These are phyloP conservation scores for Lethenteron camtschaticum DNA, from an alignment of 2,113 vertebrate genomes.

Conservation along the genomic window DNA sequence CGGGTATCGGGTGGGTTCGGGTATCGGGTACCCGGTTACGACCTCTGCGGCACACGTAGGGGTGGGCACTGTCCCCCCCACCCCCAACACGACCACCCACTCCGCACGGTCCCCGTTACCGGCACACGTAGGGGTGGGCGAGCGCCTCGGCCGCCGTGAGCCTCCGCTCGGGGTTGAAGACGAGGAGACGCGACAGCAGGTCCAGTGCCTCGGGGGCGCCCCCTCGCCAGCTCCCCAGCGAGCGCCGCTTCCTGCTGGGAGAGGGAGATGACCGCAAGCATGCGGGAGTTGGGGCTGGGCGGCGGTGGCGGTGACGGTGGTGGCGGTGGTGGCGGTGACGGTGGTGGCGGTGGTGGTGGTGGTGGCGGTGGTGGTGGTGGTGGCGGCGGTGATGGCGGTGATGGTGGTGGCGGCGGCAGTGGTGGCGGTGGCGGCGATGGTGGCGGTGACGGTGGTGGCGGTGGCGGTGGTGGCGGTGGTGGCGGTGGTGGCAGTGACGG, in stretches of 20 bases:
- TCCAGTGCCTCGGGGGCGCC: slow-evolving; percentile 51
- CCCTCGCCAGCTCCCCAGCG: slow-evolving; percentile 36
- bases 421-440: too few relatives aligned
- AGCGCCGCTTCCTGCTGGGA: slow-evolving; percentile 13
- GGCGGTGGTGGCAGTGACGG: too few relatives aligned
- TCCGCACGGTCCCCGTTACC: slow-evolving; percentile 21
- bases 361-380: background rate
- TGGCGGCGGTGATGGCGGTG: background rate
- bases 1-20: too few relatives aligned
- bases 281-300: background rate
- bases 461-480: too few relatives aligned
- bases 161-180: slow-evolving; percentile 60
- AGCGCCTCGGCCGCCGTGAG: slow-evolving; percentile 60
- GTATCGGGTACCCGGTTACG: too few relatives aligned
- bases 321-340: too few relatives aligned
- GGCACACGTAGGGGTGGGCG: slow-evolving; percentile 53
- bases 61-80: too few relatives aligned
- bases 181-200: slow-evolving; percentile 43
- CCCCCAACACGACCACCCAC: too few relatives aligned
- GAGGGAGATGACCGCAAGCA: background rate
- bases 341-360: background rate
- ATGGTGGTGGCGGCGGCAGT: too few relatives aligned
- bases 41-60: too few relatives aligned
- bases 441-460: too few relatives aligned
- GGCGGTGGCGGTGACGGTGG: too few relatives aligned